Conservation (phyloP, 2,113 vertebrate species). For the Oplegnathus fasciatus region DNA sequence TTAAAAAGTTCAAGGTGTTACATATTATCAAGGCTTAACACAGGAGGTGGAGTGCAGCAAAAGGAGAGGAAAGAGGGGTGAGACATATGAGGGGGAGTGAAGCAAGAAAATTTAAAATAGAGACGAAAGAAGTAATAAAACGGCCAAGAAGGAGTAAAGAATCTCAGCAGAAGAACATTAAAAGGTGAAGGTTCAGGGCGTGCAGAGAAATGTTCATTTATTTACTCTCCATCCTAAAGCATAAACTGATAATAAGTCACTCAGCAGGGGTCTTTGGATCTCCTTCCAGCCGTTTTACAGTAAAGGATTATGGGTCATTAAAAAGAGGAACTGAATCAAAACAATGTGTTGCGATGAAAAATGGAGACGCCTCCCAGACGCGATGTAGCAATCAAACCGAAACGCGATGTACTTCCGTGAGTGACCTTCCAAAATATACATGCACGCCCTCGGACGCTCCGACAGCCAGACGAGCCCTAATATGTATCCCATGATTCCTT, state of each 20-base stretch:
- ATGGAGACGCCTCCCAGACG: slow-evolving; percentile 19
- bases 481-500: slow-evolving; percentile 45
- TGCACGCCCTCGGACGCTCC: neutral
- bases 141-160: slow-evolving; percentile 26
- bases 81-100: neutral
- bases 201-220: slow-evolving; percentile 56
- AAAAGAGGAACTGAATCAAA: slow-evolving; percentile 77
- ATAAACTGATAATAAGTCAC: slow-evolving; percentile 76
- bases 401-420: slow-evolving; percentile 24
- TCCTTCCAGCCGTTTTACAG: slow-evolving; percentile 62
- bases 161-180: slow-evolving; percentile 32
- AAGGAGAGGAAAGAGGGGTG: neutral
- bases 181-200: slow-evolving; percentile 52
- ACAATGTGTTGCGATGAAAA: slow-evolving; percentile 69
- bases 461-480: neutral
- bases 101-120: slow-evolving; percentile 15
- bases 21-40: slow-evolving; percentile 51
- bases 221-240: slow-evolving; percentile 49
- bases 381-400: neutral
- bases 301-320: slow-evolving; percentile 74
- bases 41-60: neutral
- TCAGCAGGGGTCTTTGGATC: slow-evolving; percentile 53
- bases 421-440: neutral
- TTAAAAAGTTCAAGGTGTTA: slow-evolving; percentile 60
- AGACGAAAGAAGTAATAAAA: slow-evolving; percentile 38